phyloP scores from a whole-genome alignment of 2,113 vertebrate genomes.

The Trichomycterus rosablanca region DNA sequence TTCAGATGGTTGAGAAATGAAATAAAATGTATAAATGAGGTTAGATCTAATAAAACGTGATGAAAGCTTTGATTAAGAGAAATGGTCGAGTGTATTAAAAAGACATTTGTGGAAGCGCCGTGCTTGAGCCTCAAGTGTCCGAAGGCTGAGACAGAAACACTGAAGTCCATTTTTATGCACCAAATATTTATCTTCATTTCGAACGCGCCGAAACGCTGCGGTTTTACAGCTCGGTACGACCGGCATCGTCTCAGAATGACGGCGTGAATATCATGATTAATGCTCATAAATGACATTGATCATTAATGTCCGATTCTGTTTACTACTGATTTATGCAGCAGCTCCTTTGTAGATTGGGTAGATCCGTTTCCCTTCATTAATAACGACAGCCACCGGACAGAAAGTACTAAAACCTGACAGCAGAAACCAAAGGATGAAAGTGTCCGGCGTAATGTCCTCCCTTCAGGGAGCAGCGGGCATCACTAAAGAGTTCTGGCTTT shows the following conservation, averaged over 20 bases:
- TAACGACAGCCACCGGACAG: slow-evolving; percentile 1
- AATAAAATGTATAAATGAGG: too few relatives aligned
- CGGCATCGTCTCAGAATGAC: not conserved
- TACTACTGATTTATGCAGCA: not conserved
- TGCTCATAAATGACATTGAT: not conserved
- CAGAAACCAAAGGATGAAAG: not conserved
- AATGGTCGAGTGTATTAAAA: slow-evolving; percentile 18
- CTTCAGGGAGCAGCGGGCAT: slow-evolving; percentile 3
- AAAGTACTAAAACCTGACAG: slow-evolving; percentile 7
- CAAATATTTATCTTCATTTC: slow-evolving; percentile 24
- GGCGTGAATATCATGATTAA: slow-evolving; percentile 12
- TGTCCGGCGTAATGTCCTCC: slow-evolving; percentile 14
- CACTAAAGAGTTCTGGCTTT: slow-evolving; percentile 24
- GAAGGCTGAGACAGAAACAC: not conserved
- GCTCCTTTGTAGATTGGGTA: too few relatives aligned
- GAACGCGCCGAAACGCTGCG: not conserved
- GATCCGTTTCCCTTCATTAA: slow-evolving; percentile 6
- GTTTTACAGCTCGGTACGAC: not conserved
- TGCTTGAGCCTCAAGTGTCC: not conserved
- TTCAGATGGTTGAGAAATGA: too few relatives aligned
- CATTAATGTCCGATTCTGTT: slow-evolving; percentile 18
- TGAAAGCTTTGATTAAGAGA: slow-evolving; percentile 5
- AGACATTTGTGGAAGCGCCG: slow-evolving; percentile 1
- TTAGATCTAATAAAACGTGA: too few relatives aligned
- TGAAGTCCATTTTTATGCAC: not conserved